Percentiles rank a stretch among this genome's conserved stretches.
Evolutionary conservation across 2,888 invertebrate genomes (phyloP).

Genomic region (Conchocele bisecta): DNA sequence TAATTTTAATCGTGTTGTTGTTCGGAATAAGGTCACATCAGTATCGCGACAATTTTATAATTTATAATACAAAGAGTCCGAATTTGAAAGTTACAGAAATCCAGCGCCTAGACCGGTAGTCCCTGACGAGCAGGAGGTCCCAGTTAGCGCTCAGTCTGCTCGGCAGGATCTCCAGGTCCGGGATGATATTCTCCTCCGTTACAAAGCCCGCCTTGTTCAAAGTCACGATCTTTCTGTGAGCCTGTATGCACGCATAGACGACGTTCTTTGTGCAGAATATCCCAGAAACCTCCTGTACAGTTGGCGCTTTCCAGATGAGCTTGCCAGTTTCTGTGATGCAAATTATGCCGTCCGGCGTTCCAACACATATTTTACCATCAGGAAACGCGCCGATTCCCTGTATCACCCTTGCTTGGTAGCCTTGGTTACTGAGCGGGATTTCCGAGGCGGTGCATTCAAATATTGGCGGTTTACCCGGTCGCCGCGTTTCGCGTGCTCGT

Average conservation of each 20-base stretch:
- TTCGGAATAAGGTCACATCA: too few relatives aligned
- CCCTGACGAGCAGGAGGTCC: conserved; percentile 49
- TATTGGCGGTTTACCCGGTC: conserved; percentile 46
- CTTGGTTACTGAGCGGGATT: conserved; percentile 27
- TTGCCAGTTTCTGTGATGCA: conserved; percentile 39
- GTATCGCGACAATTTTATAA: too few relatives aligned
- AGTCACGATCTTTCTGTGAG: conserved; percentile 45
- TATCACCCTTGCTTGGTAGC: conserved; percentile 28
- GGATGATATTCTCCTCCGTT: conserved; percentile 49
- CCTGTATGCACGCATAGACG: conserved; percentile 50
- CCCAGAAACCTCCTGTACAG: conserved; percentile 37
- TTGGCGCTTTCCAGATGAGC: conserved; percentile 44
- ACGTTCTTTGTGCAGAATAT: conserved; percentile 39
- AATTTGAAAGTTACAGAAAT: conserved; percentile 41
- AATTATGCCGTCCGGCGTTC: conserved; percentile 36
- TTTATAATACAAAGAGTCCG: conserved; percentile 46
- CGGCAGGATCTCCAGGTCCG: conserved; percentile 48
- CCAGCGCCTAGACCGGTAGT: conserved; percentile 52
- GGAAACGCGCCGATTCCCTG: conserved; percentile 42
- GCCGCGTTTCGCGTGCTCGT: conserved; percentile 35
- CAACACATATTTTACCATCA: conserved; percentile 49
- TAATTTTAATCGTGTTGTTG: too few relatives aligned
- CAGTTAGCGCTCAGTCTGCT: conserved; percentile 46
- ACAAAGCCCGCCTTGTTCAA: conserved; percentile 52
- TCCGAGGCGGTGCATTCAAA: conserved; percentile 28